Evolutionary conservation across 2,888 invertebrate species (phyloP).

Genomic region (Scaptomyza polygonia): DNA sequence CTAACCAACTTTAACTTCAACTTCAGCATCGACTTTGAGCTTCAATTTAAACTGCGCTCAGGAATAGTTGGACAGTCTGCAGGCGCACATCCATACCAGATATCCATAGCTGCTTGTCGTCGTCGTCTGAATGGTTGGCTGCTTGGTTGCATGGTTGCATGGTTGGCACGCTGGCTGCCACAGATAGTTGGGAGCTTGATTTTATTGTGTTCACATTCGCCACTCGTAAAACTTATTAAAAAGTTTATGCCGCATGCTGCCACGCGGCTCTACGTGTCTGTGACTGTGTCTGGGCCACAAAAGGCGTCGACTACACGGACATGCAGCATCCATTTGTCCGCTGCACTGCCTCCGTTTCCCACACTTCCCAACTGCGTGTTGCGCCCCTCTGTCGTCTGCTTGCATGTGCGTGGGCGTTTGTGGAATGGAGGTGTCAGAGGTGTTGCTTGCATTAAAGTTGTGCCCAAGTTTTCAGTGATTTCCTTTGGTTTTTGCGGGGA

Average conservation of each 20-base stretch:
- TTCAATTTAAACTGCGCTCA: constrained; percentile 10
- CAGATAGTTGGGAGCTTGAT: constrained; percentile 66
- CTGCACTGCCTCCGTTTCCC: background rate
- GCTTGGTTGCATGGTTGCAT: background rate
- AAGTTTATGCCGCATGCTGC: constrained; percentile 72
- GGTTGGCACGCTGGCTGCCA: constrained; percentile 17
- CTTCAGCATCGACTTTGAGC: constrained; percentile 6
- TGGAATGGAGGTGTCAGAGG: constrained; percentile 21
- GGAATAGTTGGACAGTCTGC: constrained; percentile 22
- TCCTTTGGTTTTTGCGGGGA: constrained; percentile 27
- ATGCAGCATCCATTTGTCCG: constrained; percentile 36
- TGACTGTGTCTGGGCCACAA: constrained; percentile 31
- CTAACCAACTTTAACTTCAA: constrained; percentile 28
- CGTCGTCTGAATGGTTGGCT: background rate
- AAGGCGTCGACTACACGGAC: constrained; percentile 24
- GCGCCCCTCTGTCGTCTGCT: constrained; percentile 11
- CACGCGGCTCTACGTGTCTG: constrained; percentile 37
- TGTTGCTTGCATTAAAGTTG: constrained; percentile 51
- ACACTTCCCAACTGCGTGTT: background rate
- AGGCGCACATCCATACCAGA: constrained; percentile 14
- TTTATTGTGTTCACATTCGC: constrained; percentile 79
- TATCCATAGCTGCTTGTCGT: constrained; percentile 18
- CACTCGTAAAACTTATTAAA: constrained; percentile 81
- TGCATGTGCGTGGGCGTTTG: constrained; percentile 59
- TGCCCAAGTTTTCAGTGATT: constrained; percentile 60